Percentiles rank a stretch among this genome's conserved stretches.
phyloP scores from a whole-genome alignment of 2,113 vertebrate genomes.

The Mustela lutreola region DNA sequence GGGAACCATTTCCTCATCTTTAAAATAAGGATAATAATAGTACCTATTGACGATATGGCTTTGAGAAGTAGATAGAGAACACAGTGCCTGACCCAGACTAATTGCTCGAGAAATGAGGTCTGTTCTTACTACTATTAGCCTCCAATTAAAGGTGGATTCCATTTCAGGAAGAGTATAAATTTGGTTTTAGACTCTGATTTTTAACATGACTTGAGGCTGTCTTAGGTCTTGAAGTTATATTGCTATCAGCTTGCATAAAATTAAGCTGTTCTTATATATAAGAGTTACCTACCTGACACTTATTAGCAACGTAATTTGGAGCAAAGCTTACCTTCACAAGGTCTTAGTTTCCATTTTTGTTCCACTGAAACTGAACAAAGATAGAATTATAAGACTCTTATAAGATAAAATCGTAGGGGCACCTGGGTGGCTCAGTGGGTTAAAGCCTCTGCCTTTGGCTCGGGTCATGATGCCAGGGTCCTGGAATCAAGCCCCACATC shows the following conservation, averaged over 20 bases:
- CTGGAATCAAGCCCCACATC: no score
- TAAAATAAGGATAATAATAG: not conserved
- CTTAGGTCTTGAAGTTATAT: constrained; percentile 31
- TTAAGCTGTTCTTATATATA: not conserved
- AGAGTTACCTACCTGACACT: not conserved
- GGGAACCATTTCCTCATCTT: not conserved
- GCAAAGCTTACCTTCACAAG: not conserved
- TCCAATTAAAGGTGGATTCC: constrained; percentile 25
- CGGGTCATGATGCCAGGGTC: no score
- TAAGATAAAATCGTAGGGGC: not conserved
- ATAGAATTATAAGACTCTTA: not conserved
- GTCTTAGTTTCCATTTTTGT: not conserved
- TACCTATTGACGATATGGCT: not conserved
- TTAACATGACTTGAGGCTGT: not conserved
- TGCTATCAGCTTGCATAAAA: constrained; percentile 31
- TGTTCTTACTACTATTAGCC: not conserved
- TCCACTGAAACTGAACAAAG: not conserved
- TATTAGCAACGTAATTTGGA: not conserved
- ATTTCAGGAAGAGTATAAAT: constrained; percentile 46
- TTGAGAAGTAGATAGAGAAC: not conserved
- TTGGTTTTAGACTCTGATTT: not conserved
- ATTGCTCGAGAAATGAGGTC: not conserved
- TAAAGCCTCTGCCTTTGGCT: no score
- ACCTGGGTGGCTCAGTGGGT: no score
- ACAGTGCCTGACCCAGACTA: not conserved